Base-by-base conservation (phyloP, 2,888 invertebrate species). In the Epistrophella euchroma region DNA sequence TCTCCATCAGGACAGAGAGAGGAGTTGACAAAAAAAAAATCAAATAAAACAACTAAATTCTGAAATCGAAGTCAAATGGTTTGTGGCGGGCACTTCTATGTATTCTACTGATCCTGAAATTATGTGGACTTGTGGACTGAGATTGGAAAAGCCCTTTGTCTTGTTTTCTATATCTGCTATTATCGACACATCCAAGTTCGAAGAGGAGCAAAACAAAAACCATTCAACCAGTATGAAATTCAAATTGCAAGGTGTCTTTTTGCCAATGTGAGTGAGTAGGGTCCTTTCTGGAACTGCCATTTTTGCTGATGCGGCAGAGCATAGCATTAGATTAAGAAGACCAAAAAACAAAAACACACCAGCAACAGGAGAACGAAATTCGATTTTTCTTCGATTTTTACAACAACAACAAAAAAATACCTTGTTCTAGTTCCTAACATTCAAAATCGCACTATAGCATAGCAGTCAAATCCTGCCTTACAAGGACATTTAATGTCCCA, bases 191-290 rank as follows among this genome's bases (percentile, higher is more conserved):
- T 70, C 37, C 10, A 45, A 45, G 52, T 52, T 52, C 15, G 4
- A n/a, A 25, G 9, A 15, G 35, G 19, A 45, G 58, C 15, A 15
- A 66, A 58, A 68, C 37, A 50, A 47, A 85, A 85, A 52, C 72
- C 52, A 43, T 80, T 76, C 79, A 75, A 75, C 64, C 71, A 66
- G 64, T 19, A 76, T 60, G 72, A 56, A 80, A 71, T 80, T 76
- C 71, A 76, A 85, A 85, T 81, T 77, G 85, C 81, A 76, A 80
- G 72, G 68, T 81, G 66, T 82, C 77, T 66, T 60, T 58, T 50
- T 40, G 40, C 17, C 37, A 73, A 40, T 47, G 74, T 15, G 66
- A 45, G 11, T 40, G 73, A 55, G 19, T 32, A 13, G 58, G 37
- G 45, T 37, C 5, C 37, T 43, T 25, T 4, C 25, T 32, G 32